phyloP scores from a whole-genome alignment of 2,797 vertebrate genomes.

The Enteromius viviparus region DNA sequence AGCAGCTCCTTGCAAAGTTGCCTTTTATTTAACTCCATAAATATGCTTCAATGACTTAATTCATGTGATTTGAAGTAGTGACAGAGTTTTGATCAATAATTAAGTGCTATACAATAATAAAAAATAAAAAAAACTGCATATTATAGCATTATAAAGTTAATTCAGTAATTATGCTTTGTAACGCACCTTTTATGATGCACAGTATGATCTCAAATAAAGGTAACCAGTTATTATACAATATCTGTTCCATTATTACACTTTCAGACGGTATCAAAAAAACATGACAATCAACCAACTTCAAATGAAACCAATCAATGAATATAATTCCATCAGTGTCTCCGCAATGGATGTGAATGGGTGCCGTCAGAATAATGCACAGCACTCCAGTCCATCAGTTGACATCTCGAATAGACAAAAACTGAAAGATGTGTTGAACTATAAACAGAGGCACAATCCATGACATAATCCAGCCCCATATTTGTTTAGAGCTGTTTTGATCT shows the following conservation, averaged over 20 bases:
- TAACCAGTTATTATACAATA: neutral
- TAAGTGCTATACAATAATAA: too few species aligned
- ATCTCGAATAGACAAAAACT: neutral
- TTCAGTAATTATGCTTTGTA: neutral
- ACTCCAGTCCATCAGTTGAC: too few species aligned
- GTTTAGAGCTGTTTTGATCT: neutral
- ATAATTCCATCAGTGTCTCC: neutral
- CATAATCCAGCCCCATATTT: too few species aligned
- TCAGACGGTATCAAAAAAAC: neutral
- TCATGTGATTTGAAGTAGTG: neutral
- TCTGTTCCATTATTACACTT: neutral
- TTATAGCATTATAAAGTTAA: neutral
- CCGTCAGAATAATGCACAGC: neutral
- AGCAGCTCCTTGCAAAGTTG: neutral
- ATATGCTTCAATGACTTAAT: neutral
- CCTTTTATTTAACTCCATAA: neutral
- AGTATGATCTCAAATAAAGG: neutral
- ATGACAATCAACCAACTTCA: neutral
- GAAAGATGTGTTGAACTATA: neutral
- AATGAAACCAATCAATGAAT: neutral
- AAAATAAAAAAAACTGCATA: too few species aligned
- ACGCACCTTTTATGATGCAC: neutral
- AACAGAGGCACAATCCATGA: too few species aligned
- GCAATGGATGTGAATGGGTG: neutral
- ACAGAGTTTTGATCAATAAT: neutral